A percentile compares a stretch with the other conserved stretches of the same genome.
Evolutionary conservation across 2,888 invertebrate genomes (phyloP).

Genomic region (Pantelozetes paolii): DNA sequence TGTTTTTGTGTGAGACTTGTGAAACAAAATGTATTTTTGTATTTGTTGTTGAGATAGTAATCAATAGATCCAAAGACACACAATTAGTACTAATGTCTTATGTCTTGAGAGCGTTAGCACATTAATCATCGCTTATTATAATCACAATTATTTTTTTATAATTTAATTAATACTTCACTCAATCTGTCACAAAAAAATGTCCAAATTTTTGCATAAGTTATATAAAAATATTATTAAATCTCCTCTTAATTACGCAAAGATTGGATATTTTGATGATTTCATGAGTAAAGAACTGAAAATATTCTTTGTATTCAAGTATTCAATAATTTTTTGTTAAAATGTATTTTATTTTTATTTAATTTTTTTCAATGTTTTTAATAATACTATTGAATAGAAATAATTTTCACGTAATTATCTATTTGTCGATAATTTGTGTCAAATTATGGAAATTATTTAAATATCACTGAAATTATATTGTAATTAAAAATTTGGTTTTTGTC

Average conservation of each 20-base stretch:
- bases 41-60: neutral
- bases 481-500: neutral
- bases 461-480: neutral
- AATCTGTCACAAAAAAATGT: neutral
- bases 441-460: neutral
- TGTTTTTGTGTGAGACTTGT: neutral
- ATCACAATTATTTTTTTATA: constrained; percentile 16
- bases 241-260: neutral
- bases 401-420: neutral
- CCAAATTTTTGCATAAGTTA: neutral
- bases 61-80: constrained; percentile 28
- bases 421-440: neutral
- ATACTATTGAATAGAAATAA: neutral
- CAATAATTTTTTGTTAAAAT: neutral
- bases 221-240: constrained; percentile 24
- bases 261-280: neutral
- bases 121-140: neutral
- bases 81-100: constrained; percentile 25
- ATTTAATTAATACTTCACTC: neutral
- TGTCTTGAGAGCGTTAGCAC: constrained; percentile 25
- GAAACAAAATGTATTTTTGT: constrained; percentile 23
- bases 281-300: neutral
- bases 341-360: neutral
- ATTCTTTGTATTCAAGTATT: constrained; percentile 6
- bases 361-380: constrained; percentile 6